Evolutionary conservation across 2,113 vertebrate species (phyloP), one percentile per base, ranked within the genome.

Genomic region (Aphyosemion australe): DNA sequence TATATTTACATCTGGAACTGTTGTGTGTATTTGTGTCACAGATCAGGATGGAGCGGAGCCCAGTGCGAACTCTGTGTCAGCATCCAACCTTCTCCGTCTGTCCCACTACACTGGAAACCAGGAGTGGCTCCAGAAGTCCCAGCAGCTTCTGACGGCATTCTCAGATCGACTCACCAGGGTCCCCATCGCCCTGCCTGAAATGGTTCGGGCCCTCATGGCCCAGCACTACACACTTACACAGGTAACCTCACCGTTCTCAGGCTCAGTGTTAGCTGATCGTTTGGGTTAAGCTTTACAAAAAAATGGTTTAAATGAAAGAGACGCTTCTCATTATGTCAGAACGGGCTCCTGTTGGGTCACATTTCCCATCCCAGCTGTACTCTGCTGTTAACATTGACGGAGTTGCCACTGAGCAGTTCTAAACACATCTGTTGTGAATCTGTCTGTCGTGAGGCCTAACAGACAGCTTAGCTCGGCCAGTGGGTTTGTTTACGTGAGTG

Each of bases 11-110:
- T 5, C 34, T 26, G 26, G 26, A 5, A 37, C 34, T 37, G 34
- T 37, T 51, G 1, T 65, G 20, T 80, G 10, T 75, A 26, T 62
- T 51, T 67, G n/a, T 41, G 9, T 59, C 8, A 11, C 86, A 99
- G 96, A 97, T 85, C 95, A 98, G 76, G 96, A 98, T 0, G 96
- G 97, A 8, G 95, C 96, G 1, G 97, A 99, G 83, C 96, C 96
- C 83, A 92, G 94, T 0, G 94, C 93, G 21, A 98, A 98, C 89
- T 98, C 97, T 0, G 78, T 96, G 45, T 87, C 94, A 0, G 94
- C 95, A 6, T 91, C 90, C 79, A 99, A 95, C 77, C 92, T 99
- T 43, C 93, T 95, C 52, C 93, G 95, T 55, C 91, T 97, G 50
- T 95, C 94, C 1, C 92, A 93, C 65, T 94, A 94, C 84, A 94